phyloP scores from a whole-genome alignment of 1,140 invertebrate species.

The Pseudomyrmex pallidus region DNA sequence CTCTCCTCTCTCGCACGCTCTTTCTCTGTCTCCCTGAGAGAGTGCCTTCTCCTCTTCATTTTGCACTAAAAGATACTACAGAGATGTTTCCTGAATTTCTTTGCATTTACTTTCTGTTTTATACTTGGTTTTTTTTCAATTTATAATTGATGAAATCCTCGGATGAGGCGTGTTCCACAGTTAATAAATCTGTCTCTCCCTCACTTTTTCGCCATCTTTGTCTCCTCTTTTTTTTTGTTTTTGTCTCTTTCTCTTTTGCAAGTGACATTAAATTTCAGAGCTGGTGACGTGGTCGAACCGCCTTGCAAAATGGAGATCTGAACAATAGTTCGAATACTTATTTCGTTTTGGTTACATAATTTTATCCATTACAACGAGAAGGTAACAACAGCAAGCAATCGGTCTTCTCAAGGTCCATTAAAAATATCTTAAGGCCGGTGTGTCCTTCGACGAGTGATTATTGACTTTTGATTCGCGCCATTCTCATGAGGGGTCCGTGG shows the following conservation, averaged over 20 bases:
- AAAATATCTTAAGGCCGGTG: neutral
- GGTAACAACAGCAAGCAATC: neutral
- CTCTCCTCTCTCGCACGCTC: conserved; percentile 37
- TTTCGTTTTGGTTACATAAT: neutral
- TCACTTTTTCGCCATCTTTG: neutral
- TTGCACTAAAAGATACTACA: neutral
- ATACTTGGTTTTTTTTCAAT: neutral
- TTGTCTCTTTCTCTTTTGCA: neutral
- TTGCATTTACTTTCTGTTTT: neutral
- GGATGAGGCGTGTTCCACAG: neutral
- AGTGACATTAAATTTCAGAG: neutral
- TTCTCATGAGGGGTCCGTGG: conserved; percentile 25
- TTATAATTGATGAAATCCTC: neutral
- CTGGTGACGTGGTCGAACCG: no score
- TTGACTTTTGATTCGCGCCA: conserved; percentile 20
- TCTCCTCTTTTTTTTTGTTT: no score
- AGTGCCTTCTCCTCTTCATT: neutral
- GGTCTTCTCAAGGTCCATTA: neutral
- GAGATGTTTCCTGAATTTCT: conserved; percentile 10
- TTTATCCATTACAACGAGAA: neutral
- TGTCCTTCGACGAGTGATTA: neutral
- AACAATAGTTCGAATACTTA: no score
- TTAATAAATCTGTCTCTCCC: conserved; percentile 41
- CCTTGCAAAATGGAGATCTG: no score
- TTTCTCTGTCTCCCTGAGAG: neutral